These are phyloP conservation scores for Conistra vaccinii DNA, from an alignment of 2,888 invertebrate genomes.

Conservation along the genomic window DNA sequence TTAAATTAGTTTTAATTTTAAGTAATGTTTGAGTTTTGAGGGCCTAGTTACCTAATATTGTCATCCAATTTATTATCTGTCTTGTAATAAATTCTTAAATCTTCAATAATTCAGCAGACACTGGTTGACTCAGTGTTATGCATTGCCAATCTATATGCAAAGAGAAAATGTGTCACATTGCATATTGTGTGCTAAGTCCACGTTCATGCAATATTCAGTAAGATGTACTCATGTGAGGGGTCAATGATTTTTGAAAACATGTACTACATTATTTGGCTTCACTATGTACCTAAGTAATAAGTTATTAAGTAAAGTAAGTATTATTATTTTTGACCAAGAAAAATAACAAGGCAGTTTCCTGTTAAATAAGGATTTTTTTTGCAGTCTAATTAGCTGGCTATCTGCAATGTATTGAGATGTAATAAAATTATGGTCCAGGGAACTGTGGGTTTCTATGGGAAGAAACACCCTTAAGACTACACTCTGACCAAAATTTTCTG, in stretches of 20 bases:
- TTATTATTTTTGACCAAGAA: neutral
- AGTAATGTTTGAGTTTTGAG: neutral
- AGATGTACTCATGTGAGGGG: constrained; percentile 23
- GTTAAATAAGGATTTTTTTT: neutral
- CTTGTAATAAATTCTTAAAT: neutral
- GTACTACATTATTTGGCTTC: neutral
- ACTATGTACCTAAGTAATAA: neutral
- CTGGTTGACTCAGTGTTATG: constrained; percentile 21
- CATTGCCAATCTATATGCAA: constrained; percentile 35
- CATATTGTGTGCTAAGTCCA: constrained; percentile 46
- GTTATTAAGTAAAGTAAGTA: neutral
- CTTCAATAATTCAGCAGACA: constrained; percentile 6
- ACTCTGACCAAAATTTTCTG: neutral
- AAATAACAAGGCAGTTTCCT: neutral
- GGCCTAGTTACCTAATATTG: neutral
- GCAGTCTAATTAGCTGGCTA: neutral
- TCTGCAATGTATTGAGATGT: neutral
- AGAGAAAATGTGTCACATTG: constrained; percentile 45
- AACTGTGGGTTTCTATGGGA: neutral
- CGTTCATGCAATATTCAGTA: constrained; percentile 44
- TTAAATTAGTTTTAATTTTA: neutral
- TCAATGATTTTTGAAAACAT: constrained; percentile 17
- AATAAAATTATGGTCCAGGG: neutral
- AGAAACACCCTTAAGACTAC: neutral
- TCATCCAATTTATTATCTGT: neutral